Base-by-base conservation (phyloP, 37 sponge, comb jelly and placozoan genomes). In the Haliclona indistincta region DNA sequence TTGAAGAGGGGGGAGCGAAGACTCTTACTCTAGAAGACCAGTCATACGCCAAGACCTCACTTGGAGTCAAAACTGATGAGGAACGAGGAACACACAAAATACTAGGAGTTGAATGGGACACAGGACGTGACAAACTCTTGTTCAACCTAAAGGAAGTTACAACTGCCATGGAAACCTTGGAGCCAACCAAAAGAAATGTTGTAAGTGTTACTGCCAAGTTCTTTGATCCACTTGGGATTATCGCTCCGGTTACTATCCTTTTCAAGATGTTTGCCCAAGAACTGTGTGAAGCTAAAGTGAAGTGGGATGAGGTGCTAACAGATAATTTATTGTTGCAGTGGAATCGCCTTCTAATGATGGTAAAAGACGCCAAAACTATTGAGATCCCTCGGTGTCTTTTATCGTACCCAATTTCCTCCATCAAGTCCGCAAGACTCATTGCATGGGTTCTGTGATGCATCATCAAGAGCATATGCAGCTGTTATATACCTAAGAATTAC, bases 111-210 rank as follows among this genome's bases (percentile, higher is more conserved):
- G 13, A 68, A 51, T 42, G 69, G 69, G 26, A 42, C 23, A 30
- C 45, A 3, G 23, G 10, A 26, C 15, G 8, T 3, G 69, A 68
- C 8, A 23, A 68, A 22, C 26, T 68, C 4, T 10, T 13, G 25
- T 7, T 68, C 49, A 35, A 29, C 33, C 34, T 68, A 8, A 5
- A 43, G 19, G 69, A 68, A 13, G 33, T 68, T 15, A n/a, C 67
- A 38, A 65, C 41, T 38, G 36, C 39, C 11, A n/a, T n/a, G 39
- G n/a, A n/a, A n/a, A 34, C 8, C n/a, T n/a, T 65, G 52, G 54
- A 70, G 29, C 53, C 54, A 22, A 72, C 73, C 10, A 72, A 72
- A 38, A 22, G 73, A 35, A 54, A 72, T 53, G 41, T 72, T 11
- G 71, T 44, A 30, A 43, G 54, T 43, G 17, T 26, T 8, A 17